A percentile compares a stretch with the other conserved stretches of the same genome.
Conservation (phyloP, 1,140 invertebrate species). For the Gryon sp. region DNA sequence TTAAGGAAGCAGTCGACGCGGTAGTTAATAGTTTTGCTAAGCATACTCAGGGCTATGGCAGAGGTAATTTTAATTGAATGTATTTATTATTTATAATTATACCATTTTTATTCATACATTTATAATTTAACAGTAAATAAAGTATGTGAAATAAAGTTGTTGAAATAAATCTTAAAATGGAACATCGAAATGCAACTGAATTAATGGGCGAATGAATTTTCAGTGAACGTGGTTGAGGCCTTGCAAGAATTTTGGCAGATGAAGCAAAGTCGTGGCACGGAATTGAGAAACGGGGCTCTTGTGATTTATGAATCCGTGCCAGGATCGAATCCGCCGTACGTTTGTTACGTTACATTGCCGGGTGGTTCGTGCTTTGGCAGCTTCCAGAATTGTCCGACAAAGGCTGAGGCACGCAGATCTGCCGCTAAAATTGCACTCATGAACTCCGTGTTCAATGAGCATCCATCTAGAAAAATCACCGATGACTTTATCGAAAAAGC, state of each 20-base stretch:
- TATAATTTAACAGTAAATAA: no score
- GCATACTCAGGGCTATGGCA: slow-evolving; percentile 87
- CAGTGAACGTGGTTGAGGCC: slow-evolving; percentile 96
- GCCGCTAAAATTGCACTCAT: slow-evolving; percentile 97
- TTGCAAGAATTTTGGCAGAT: slow-evolving; percentile 98
- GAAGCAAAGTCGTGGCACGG: slow-evolving; percentile 93
- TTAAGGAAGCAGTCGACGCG: slow-evolving; percentile 88
- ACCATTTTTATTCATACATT: no score
- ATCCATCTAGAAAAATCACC: slow-evolving; percentile 94
- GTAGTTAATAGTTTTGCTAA: slow-evolving; percentile 90
- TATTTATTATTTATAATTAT: no score
- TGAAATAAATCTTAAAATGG: neutral
- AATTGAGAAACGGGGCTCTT: slow-evolving; percentile 92
- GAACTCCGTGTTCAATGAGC: slow-evolving; percentile 98
- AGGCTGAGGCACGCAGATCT: slow-evolving; percentile 94
- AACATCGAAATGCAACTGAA: neutral
- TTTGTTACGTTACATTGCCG: slow-evolving; percentile 96
- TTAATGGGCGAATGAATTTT: no score
- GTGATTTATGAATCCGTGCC: slow-evolving; percentile 97
- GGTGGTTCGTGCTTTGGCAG: slow-evolving; percentile 97
- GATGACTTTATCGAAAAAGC: slow-evolving; percentile 97
- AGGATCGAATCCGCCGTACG: slow-evolving; percentile 92
- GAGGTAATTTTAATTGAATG: slow-evolving; percentile 81
- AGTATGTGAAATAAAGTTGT: no score
- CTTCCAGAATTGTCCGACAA: slow-evolving; percentile 96